Evolutionary conservation across 2,113 vertebrate genomes (phyloP).

Genomic region (Lonchura striata): DNA sequence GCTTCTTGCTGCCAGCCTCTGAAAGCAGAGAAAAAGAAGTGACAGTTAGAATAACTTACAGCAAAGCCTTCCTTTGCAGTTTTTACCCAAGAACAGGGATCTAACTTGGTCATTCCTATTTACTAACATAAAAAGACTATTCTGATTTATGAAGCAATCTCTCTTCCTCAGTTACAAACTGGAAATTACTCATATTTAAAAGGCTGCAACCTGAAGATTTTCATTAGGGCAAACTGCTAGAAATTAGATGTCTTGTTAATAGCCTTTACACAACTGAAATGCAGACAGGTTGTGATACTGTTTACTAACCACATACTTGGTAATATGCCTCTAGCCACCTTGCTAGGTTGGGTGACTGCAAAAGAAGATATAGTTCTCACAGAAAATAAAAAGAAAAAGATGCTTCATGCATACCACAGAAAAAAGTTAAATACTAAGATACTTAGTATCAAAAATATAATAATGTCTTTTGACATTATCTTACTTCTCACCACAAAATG

Average conservation of each 20-base stretch:
- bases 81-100: not conserved
- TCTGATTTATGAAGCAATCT: not conserved
- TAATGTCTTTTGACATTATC: not conserved
- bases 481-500: not conserved
- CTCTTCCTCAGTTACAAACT: not conserved
- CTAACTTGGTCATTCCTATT: not conserved
- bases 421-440: not conserved
- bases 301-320: not conserved
- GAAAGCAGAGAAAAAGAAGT: not conserved
- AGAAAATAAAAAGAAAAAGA: not conserved
- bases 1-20: conserved; percentile 93
- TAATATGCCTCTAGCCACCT: not conserved
- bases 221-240: not conserved
- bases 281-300: not conserved
- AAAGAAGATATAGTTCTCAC: not conserved
- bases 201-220: not conserved
- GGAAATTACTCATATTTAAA: not conserved
- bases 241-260: not conserved
- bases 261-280: not conserved
- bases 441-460: not conserved
- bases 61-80: not conserved
- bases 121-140: not conserved
- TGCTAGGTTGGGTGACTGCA: not conserved
- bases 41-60: not conserved
- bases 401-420: not conserved